Base-by-base conservation (phyloP, 2,888 invertebrate genomes). In the Tipula helvola region DNA sequence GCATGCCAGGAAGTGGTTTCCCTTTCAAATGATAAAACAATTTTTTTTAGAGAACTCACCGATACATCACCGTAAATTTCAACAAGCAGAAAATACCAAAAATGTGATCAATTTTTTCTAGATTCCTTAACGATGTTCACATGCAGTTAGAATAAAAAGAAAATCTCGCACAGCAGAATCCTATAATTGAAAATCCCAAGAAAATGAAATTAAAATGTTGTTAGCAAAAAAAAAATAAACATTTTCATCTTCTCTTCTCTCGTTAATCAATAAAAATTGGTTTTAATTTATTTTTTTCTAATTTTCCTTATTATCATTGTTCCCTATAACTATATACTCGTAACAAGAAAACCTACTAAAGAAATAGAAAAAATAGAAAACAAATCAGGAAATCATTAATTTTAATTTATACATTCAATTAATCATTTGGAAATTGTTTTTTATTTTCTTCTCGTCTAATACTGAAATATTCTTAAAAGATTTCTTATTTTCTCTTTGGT, bases 361-460 rank as follows among this genome's bases (percentile, higher is more conserved):
- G 28, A 1, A 28, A 28, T 28, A 28, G 28, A 28, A 28, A 71
- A 28, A 10, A 71, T 18, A 18, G 18, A 71, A 71, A 71, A 8
- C 71, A 71, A 71, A 71, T 71, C 71, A 71, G 71, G 71, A 71
- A 71, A 71, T 71, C 71, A 71, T 71, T 71, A 71, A 71, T 71
- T 71, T 71, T 71, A 71, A 28, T 71, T 71, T 71, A 71, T 71
- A 71, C 7, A 71, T 71, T 71, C 71, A 71, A 71, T 71, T 71
- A 71, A 71, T 71, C 71, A 71, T 71, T 71, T 71, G 71, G 10
- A 71, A 71, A 71, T 71, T 71, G 28, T 71, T 71, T 71, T 71
- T 28, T 28, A 52, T 52, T 28, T 57, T 71, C 3, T 52, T 52
- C n/a, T 52, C 52, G 3, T 52, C 3, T 52, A 12, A 28, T 28